Conservation (phyloP, 2,797 vertebrate species). For the Podarcis lilfordi region DNA sequence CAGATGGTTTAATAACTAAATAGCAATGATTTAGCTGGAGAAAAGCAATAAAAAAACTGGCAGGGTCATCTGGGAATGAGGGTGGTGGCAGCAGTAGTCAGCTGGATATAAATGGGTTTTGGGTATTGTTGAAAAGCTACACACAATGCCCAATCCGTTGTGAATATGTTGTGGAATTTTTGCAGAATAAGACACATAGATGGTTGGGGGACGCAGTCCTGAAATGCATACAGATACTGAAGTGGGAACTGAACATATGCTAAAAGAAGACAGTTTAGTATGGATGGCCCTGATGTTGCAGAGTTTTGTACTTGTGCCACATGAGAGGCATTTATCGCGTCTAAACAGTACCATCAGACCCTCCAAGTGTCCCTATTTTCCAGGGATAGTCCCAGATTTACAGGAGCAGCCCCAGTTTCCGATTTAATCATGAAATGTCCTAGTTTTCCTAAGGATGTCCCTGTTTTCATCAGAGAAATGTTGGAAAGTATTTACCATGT, state of each 20-base stretch:
- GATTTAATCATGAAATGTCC: too few species aligned
- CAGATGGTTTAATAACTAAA: constrained; percentile 32
- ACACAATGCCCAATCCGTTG: neutral
- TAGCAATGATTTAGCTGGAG: constrained; percentile 41
- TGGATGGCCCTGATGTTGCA: neutral
- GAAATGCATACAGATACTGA: constrained; percentile 22
- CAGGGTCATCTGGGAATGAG: neutral
- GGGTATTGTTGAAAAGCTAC: neutral
- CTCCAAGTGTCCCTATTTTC: too few species aligned
- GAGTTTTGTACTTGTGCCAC: neutral
- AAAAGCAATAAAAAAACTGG: constrained; percentile 18
- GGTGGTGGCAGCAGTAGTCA: neutral
- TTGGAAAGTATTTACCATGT: neutral
- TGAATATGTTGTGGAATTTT: too few species aligned
- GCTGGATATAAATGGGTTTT: neutral
- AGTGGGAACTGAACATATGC: constrained; percentile 13
- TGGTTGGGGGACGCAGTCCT: constrained; percentile 36
- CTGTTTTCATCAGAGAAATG: too few species aligned
- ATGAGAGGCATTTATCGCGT: too few species aligned
- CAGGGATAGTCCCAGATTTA: too few species aligned
- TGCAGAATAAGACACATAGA: constrained; percentile 33
- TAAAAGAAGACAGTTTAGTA: neutral
- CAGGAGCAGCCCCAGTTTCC: too few species aligned
- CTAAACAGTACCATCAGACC: too few species aligned
- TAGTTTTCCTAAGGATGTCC: too few species aligned